Evolutionary conservation across 1,140 invertebrate genomes (phyloP).

Genomic region (Littorina saxatilis): DNA sequence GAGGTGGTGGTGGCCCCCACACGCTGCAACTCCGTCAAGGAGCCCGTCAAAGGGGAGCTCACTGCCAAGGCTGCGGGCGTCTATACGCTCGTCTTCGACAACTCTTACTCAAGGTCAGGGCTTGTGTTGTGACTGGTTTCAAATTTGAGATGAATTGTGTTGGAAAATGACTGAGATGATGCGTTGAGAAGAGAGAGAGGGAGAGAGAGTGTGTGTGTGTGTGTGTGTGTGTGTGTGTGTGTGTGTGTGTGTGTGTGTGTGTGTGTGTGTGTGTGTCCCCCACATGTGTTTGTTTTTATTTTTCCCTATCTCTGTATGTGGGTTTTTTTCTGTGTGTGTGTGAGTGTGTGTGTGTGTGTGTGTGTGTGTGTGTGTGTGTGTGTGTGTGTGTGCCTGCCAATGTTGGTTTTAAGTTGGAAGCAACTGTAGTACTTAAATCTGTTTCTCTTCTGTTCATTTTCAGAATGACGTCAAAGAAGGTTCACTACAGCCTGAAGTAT

Average conservation of each 20-base stretch:
- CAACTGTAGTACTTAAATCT: neutral
- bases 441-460: too few species aligned
- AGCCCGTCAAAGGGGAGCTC: constrained; percentile 68
- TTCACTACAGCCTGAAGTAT: too few species aligned
- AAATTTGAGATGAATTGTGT: neutral
- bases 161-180: neutral
- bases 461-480: too few species aligned
- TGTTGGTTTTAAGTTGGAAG: too few species aligned
- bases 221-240: constrained; percentile 2
- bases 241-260: neutral
- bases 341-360: neutral
- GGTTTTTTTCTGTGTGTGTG: too few species aligned
- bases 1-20: constrained; percentile 64
- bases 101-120: constrained; percentile 72
- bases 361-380: constrained; percentile 2
- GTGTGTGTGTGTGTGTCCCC: constrained; percentile 2
- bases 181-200: neutral
- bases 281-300: neutral
- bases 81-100: constrained; percentile 74
- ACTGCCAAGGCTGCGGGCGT: constrained; percentile 67
- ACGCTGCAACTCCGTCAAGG: constrained; percentile 72
- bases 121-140: neutral
- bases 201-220: neutral
- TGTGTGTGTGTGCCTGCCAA: too few species aligned
- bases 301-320: neutral